phyloP scores from a whole-genome alignment of 2,797 vertebrate genomes.

The Malacoraja senta region DNA sequence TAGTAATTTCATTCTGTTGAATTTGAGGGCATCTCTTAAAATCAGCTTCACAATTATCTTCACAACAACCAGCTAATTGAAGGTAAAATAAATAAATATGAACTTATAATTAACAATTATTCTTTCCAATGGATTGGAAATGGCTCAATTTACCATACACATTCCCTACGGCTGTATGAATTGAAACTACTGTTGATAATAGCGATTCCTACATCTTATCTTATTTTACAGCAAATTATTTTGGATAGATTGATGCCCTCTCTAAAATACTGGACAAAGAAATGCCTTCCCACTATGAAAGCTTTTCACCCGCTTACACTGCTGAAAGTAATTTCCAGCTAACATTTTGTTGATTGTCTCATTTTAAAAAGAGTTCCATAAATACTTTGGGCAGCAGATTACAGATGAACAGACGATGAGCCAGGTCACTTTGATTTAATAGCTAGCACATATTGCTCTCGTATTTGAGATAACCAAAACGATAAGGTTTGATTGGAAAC shows the following conservation, averaged over 20 bases:
- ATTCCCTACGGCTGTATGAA: background rate
- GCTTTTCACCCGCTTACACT: background rate
- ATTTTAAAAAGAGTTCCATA: background rate
- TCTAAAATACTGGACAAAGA: background rate
- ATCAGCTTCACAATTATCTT: background rate
- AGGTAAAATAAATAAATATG: background rate
- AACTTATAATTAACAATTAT: background rate
- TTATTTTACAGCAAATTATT: background rate
- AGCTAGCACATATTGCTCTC: background rate
- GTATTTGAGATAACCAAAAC: background rate
- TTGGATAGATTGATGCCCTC: background rate
- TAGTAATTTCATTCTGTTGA: background rate
- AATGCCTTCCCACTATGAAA: background rate
- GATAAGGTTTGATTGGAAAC: slow-evolving; percentile 10
- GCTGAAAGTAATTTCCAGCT: background rate
- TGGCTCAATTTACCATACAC: background rate
- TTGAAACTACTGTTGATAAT: background rate
- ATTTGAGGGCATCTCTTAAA: background rate
- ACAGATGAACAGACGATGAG: background rate
- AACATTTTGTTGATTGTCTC: background rate
- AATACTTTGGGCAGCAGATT: background rate
- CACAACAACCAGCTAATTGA: background rate
- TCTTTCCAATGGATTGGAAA: background rate
- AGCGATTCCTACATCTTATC: background rate
- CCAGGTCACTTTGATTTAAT: background rate